These are phyloP conservation scores for Papio anubis DNA, from an alignment of 2,113 vertebrate species.

Conservation along the genomic window DNA sequence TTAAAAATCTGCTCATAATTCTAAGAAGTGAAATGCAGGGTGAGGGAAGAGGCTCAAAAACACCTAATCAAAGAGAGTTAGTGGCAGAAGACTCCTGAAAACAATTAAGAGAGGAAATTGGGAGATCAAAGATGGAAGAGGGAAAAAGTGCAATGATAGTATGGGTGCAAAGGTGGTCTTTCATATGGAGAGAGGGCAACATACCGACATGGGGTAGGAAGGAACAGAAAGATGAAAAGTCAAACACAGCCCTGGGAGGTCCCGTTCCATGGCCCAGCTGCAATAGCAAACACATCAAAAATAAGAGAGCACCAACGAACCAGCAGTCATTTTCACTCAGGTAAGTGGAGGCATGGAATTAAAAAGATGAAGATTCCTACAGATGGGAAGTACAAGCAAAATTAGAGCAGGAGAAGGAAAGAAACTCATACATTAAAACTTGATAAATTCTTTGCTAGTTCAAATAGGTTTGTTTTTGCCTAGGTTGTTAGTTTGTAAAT, in stretches of 20 bases:
- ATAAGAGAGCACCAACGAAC: not conserved
- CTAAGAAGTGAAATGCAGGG: not conserved
- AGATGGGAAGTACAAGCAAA: not conserved
- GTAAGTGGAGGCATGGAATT: not conserved
- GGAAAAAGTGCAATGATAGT: not conserved
- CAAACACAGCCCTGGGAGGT: not conserved
- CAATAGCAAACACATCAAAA: not conserved
- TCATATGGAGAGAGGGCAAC: not conserved
- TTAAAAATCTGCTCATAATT: not conserved
- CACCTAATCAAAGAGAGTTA: not conserved
- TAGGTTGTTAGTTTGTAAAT: not conserved
- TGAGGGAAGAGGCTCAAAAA: not conserved
- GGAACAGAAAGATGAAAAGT: not conserved
- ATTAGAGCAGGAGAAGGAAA: not conserved
- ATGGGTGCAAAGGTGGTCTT: not conserved
- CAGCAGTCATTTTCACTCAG: not conserved
- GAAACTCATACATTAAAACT: not conserved
- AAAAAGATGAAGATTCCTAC: not conserved
- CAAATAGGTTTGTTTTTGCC: not conserved
- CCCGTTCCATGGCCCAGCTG: not conserved
- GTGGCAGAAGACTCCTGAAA: slow-evolving; percentile 38
- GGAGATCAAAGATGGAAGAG: slow-evolving; percentile 45
- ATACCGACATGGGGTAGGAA: not conserved
- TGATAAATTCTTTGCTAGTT: not conserved
- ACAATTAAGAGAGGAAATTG: slow-evolving; percentile 65